phyloP scores from a whole-genome alignment of 2,888 invertebrate species.

The Drosophila mimetica region DNA sequence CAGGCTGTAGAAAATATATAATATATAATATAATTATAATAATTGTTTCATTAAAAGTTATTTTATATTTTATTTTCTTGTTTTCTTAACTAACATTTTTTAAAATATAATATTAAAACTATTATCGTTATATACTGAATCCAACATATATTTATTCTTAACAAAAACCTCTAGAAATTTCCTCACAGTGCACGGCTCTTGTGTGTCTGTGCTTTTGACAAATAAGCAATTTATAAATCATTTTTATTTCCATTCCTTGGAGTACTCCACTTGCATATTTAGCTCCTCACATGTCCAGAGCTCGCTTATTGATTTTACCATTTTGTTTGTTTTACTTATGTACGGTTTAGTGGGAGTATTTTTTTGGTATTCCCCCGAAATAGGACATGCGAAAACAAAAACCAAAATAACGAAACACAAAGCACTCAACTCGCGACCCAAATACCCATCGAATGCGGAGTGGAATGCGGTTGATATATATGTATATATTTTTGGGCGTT shows the following conservation, averaged over 20 bases:
- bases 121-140: no score
- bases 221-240: slow-evolving; percentile 52
- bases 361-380: slow-evolving; percentile 5
- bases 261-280: slow-evolving; percentile 8
- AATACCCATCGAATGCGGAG: background rate
- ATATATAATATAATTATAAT: no score
- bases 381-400: slow-evolving; percentile 1
- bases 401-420: slow-evolving; percentile 1
- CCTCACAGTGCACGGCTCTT: background rate
- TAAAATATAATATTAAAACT: no score
- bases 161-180: background rate
- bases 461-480: background rate
- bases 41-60: no score
- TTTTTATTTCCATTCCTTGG: slow-evolving; percentile 31
- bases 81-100: no score
- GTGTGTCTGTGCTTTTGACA: slow-evolving; percentile 40
- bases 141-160: no score
- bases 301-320: slow-evolving; percentile 25
- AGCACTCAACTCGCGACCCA: slow-evolving; percentile 14
- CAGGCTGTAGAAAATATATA: no score
- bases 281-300: slow-evolving; percentile 7
- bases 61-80: no score
- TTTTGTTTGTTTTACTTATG: slow-evolving; percentile 11
- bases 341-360: slow-evolving; percentile 14
- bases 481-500: slow-evolving; percentile 1